Evolutionary conservation across 1,140 invertebrate species (phyloP).

Genomic region (Drosophila ogumai): DNA sequence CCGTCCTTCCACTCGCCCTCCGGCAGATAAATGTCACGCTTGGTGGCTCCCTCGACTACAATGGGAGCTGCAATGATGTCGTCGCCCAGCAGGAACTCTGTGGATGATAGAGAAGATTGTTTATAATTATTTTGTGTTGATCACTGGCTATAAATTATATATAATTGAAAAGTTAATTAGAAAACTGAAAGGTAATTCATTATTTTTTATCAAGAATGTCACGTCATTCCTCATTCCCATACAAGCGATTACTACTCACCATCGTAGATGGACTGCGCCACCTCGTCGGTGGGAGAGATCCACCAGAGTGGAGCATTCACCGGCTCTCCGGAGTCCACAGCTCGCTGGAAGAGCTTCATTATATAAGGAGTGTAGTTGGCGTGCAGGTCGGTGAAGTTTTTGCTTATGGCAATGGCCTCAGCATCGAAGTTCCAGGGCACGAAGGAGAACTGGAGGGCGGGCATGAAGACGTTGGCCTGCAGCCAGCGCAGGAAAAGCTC

Average conservation of each 20-base stretch:
- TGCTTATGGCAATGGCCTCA: slow-evolving; percentile 89
- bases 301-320: slow-evolving; percentile 97
- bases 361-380: slow-evolving; percentile 88
- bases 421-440: slow-evolving; percentile 94
- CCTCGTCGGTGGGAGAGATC: slow-evolving; percentile 90
- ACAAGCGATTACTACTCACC: slow-evolving; percentile 85
- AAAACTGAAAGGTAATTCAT: not conserved
- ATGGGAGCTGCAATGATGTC: slow-evolving; percentile 94
- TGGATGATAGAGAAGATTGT: not conserved
- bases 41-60: slow-evolving; percentile 87
- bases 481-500: slow-evolving; percentile 97
- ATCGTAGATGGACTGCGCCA: slow-evolving; percentile 88
- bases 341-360: slow-evolving; percentile 86
- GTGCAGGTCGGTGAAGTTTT: slow-evolving; percentile 89
- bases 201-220: not conserved
- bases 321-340: slow-evolving; percentile 88
- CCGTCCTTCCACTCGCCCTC: slow-evolving; percentile 89
- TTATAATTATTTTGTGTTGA: not conserved
- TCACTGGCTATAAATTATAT: not conserved
- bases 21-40: slow-evolving; percentile 92
- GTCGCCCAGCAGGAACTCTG: slow-evolving; percentile 94
- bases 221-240: not conserved
- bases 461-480: slow-evolving; percentile 94
- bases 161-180: not conserved
- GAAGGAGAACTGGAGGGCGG: slow-evolving; percentile 94